Percentiles rank a stretch among this genome's conserved stretches.
Evolutionary conservation across 2,113 vertebrate species (phyloP).

Genomic region (Onychorhynchus coronatus): DNA sequence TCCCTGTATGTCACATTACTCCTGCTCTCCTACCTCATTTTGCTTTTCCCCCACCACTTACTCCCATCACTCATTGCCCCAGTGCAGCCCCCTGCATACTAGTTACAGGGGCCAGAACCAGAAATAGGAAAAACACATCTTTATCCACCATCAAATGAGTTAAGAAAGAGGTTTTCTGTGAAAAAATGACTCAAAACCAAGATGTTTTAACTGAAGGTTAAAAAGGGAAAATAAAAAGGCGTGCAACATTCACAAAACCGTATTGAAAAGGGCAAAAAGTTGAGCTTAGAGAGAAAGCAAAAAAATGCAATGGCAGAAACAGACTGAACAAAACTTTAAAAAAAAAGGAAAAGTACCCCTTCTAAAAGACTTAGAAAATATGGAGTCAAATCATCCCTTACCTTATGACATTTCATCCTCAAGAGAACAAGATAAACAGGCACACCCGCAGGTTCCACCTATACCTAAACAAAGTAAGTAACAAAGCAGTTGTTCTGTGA

Average conservation of each 20-base stretch:
- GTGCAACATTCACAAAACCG: background rate
- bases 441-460: background rate
- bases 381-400: background rate
- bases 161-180: background rate
- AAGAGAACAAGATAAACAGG: background rate
- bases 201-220: background rate
- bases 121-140: background rate
- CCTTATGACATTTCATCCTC: background rate
- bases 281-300: background rate
- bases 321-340: background rate
- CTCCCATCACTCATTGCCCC: background rate
- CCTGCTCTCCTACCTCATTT: background rate
- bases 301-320: background rate
- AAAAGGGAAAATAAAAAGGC: background rate
- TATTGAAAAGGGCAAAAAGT: background rate
- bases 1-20: fast-evolving
- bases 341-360: background rate
- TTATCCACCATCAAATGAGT: background rate
- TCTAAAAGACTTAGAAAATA: background rate
- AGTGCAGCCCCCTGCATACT: background rate
- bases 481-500: background rate
- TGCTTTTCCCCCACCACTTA: background rate
- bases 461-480: background rate
- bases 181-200: background rate
- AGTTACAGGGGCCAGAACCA: too few species aligned